A percentile compares a stretch with the other conserved stretches of the same genome.
Evolutionary conservation across 1,140 invertebrate species (phyloP).

Genomic region (Rhyzopertha dominica): DNA sequence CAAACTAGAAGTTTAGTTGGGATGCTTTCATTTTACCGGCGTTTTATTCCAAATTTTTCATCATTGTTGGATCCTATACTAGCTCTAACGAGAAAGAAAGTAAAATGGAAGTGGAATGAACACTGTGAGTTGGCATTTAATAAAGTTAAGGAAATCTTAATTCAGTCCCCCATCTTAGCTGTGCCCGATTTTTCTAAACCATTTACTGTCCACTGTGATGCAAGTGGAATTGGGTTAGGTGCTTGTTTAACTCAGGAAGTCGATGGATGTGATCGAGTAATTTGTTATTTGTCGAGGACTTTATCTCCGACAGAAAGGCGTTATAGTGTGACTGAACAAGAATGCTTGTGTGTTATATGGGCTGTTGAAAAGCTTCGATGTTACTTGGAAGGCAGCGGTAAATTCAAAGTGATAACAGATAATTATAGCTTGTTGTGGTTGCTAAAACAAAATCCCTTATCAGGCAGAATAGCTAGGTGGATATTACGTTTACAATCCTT

Average conservation of each 20-base stretch:
- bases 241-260: slow-evolving; percentile 11
- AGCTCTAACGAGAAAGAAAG: too few relatives aligned
- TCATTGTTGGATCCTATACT: too few relatives aligned
- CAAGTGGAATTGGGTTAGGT: slow-evolving; percentile 15
- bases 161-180: too few relatives aligned
- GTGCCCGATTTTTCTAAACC: too few relatives aligned
- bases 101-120: too few relatives aligned
- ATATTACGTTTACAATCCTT: too few relatives aligned
- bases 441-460: slow-evolving; percentile 13
- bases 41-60: too few relatives aligned
- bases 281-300: slow-evolving; percentile 28
- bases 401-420: slow-evolving; percentile 38
- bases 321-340: slow-evolving; percentile 41
- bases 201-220: slow-evolving; percentile 29
- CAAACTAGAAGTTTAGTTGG: too few relatives aligned
- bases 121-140: too few relatives aligned
- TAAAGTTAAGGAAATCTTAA: too few relatives aligned
- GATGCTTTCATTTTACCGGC: too few relatives aligned
- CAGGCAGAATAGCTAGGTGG: too few relatives aligned
- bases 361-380: slow-evolving; percentile 39
- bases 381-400: slow-evolving; percentile 31
- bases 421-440: slow-evolving; percentile 3
- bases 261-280: slow-evolving; percentile 1
- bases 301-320: slow-evolving; percentile 39
- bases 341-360: slow-evolving; percentile 44